phyloP scores from a whole-genome alignment of 1,140 invertebrate species.

The Apocrypta bakeri region DNA sequence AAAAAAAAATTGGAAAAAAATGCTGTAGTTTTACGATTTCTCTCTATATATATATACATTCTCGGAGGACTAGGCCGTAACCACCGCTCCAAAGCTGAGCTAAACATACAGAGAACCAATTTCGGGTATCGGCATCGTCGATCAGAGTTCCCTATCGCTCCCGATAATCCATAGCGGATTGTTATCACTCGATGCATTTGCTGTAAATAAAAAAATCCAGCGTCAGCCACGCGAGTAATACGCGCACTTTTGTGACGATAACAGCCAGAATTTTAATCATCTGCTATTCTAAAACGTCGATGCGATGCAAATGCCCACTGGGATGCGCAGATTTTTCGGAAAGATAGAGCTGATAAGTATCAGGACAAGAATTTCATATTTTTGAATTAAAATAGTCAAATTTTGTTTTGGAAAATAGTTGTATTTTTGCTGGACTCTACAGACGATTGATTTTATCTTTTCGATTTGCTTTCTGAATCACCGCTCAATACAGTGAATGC shows the following conservation, averaged over 20 bases:
- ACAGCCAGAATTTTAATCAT: slow-evolving; percentile 61
- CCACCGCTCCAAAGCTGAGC: not conserved
- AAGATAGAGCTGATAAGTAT: not conserved
- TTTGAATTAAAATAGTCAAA: not conserved
- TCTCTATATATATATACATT: not conserved
- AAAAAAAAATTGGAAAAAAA: not conserved
- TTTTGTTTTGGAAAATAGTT: not conserved
- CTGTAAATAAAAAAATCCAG: slow-evolving; percentile 52
- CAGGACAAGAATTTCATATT: not conserved
- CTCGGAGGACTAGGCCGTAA: not conserved
- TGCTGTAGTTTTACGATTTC: not conserved
- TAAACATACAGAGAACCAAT: slow-evolving; percentile 28
- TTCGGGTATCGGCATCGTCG: slow-evolving; percentile 54
- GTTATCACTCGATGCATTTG: slow-evolving; percentile 52
- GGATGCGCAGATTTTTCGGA: not conserved
- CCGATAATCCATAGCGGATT: slow-evolving; percentile 55
- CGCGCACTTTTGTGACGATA: slow-evolving; percentile 52
- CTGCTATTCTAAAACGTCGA: slow-evolving; percentile 2
- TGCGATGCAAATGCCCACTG: not conserved
- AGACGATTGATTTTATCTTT: not conserved
- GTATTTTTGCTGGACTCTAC: not conserved
- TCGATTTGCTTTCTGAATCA: too few relatives aligned
- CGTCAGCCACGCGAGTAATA: not conserved
- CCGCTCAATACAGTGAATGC: too few relatives aligned
- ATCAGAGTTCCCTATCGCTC: slow-evolving; percentile 52